Base-by-base conservation (phyloP, 2,888 invertebrate genomes). In the Pilophorus perplexus region DNA sequence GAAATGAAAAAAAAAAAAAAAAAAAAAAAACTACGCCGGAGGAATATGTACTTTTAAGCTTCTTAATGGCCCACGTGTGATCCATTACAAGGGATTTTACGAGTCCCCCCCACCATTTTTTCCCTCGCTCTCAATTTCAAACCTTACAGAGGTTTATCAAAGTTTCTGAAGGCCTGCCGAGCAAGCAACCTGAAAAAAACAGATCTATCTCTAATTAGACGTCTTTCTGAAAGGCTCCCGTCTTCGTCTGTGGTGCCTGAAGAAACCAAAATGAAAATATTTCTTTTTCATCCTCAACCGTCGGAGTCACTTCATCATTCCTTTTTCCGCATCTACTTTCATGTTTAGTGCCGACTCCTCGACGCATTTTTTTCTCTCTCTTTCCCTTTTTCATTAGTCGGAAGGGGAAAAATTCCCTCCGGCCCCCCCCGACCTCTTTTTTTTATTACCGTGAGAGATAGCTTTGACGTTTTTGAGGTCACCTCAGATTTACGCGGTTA, bases 191-290 rank as follows among this genome's bases (percentile, higher is more conserved):
- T 52, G 52, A 52, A 52, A 52, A 33, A 52, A 52, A 52, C 52
- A 52, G 18, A 28, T 52, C 52, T 52, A 52, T 28, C 52, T 52
- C 52, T 52, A 52, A 52, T 52, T 52, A 52, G 52, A 28, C 23
- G 14, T 28, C 28, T 25, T 52, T 28, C 28, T 28, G 23, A 25
- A 52, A 28, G 14, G n/a, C n/a, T n/a, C 52, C 52, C 33, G 52
- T 52, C 52, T 52, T 52, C 25, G 28, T 28, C 52, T 14, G 52
- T 2, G 2, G 28, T 4, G 52, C 18, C 20, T 28, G 52, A 52
- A 52, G 52, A 52, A 52, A 52, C 52, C 27, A 28, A 52, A 52
- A 52, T 52, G 52, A 52, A 52, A 52, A 52, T 52, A 52, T 52
- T 52, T 28, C 28, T 52, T 28, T 52, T 52, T 28, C 52, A 28